Conservation (phyloP, 2,797 vertebrate species). For the Sibirionetta formosa region DNA sequence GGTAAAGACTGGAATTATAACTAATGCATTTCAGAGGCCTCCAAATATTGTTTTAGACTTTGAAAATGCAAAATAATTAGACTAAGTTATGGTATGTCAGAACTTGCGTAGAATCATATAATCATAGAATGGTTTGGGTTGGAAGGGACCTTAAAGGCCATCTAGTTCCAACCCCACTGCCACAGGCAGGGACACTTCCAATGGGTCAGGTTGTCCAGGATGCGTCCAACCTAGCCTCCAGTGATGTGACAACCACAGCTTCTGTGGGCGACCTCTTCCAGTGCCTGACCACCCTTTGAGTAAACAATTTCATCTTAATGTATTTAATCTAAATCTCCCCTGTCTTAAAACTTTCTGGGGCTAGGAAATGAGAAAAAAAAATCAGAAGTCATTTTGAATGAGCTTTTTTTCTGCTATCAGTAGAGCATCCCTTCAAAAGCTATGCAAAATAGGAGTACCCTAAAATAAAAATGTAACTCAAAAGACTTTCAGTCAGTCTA, state of each 20-base stretch:
- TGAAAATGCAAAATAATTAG: not conserved
- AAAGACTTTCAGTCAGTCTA: not conserved
- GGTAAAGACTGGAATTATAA: not conserved
- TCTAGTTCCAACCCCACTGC: no score
- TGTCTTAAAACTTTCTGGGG: not conserved
- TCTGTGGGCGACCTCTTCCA: no score
- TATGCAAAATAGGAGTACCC: not conserved
- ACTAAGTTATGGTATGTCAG: not conserved
- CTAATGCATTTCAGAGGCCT: not conserved
- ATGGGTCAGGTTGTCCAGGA: no score
- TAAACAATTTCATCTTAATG: no score
- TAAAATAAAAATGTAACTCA: not conserved
- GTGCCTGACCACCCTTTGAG: no score
- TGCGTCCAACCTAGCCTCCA: no score
- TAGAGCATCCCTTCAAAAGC: not conserved
- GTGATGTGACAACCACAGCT: no score
- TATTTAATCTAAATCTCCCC: no score
- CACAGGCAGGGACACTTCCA: no score
- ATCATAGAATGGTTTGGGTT: no score
- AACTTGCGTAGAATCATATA: not conserved
- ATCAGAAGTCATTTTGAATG: not conserved
- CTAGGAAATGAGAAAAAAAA: not conserved
- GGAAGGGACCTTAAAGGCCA: no score
- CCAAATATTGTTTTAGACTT: not conserved
- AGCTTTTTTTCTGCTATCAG: not conserved